phyloP scores from a whole-genome alignment of 2,888 invertebrate species.

The Perizoma affinitatum region DNA sequence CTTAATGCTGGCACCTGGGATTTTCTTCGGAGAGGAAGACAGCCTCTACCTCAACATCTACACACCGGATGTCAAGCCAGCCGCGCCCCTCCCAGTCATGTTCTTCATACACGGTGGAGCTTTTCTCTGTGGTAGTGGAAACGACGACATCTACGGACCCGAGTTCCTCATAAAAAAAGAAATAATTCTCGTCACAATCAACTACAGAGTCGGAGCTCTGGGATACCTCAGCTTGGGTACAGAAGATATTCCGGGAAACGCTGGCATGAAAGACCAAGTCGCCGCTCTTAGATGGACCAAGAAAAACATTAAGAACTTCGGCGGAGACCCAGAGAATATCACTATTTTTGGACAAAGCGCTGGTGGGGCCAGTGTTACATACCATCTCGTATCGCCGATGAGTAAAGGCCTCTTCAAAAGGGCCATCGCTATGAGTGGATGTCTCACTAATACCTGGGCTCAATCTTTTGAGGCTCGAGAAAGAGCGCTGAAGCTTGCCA shows the following conservation, averaged over 20 bases:
- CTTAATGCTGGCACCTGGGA: slow-evolving; percentile 25
- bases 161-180: slow-evolving; percentile 64
- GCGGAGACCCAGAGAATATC: slow-evolving; percentile 69
- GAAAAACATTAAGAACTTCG: slow-evolving; percentile 65
- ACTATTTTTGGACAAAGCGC: slow-evolving; percentile 77
- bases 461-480: slow-evolving; percentile 75
- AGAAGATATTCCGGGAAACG: slow-evolving; percentile 72
- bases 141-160: slow-evolving; percentile 63
- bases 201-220: slow-evolving; percentile 67
- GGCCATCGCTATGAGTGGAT: slow-evolving; percentile 88
- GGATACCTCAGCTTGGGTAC: slow-evolving; percentile 71
- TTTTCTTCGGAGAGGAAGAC: slow-evolving; percentile 56
- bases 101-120: slow-evolving; percentile 71
- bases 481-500: slow-evolving; percentile 57
- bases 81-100: slow-evolving; percentile 60
- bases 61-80: slow-evolving; percentile 55
- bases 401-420: slow-evolving; percentile 67
- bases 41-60: slow-evolving; percentile 74
- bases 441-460: slow-evolving; percentile 81
- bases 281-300: slow-evolving; percentile 69
- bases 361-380: slow-evolving; percentile 59
- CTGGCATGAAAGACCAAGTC: slow-evolving; percentile 77
- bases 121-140: slow-evolving; percentile 58
- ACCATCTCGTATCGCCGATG: slow-evolving; percentile 72
- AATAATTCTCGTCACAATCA: slow-evolving; percentile 68